A percentile compares a stretch with the other conserved stretches of the same genome.
phyloP scores from a whole-genome alignment of 2,113 vertebrate species.

The Sula dactylatra region DNA sequence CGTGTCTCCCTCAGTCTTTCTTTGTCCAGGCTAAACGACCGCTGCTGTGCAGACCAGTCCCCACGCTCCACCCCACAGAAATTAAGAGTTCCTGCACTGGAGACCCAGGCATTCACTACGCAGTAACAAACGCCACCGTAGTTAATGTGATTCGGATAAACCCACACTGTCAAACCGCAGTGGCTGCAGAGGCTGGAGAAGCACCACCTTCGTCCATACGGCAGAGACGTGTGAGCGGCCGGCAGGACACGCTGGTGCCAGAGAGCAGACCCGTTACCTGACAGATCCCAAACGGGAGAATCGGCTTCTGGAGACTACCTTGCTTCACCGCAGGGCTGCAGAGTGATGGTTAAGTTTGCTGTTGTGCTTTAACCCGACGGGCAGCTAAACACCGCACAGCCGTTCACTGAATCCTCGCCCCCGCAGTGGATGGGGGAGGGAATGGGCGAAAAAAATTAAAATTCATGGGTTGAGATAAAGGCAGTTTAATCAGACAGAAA shows the following conservation, averaged over 20 bases:
- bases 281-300: too few species aligned
- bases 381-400: too few species aligned
- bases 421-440: too few species aligned
- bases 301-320: neutral
- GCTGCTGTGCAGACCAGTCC: neutral
- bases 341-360: too few species aligned
- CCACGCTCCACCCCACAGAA: neutral
- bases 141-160: neutral
- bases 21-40: neutral
- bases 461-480: too few species aligned
- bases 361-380: too few species aligned
- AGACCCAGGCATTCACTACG: rapidly evolving
- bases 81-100: neutral
- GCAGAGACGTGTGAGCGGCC: neutral
- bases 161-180: neutral
- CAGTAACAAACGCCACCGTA: neutral
- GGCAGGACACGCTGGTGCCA: neutral
- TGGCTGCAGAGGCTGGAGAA: neutral
- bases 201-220: neutral
- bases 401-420: too few species aligned
- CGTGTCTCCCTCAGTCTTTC: neutral
- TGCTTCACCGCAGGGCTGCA: neutral
- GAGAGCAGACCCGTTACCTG: neutral
- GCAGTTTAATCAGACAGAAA: too few species aligned
- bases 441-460: too few species aligned